Conservation (phyloP, 2,888 invertebrate species). For the Andricus quercusramuli region DNA sequence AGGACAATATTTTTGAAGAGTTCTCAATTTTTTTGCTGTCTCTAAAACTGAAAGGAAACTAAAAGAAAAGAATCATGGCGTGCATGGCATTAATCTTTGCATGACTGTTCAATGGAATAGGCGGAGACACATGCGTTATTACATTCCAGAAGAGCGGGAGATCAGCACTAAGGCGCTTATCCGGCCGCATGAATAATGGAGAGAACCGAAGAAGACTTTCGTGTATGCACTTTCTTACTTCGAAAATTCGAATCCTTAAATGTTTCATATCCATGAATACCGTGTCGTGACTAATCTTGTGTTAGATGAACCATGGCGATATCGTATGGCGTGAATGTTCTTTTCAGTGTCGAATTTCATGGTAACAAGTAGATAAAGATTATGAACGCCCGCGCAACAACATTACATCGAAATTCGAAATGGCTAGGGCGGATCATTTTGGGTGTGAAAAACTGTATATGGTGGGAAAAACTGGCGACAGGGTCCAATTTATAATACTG, state of each 20-base stretch:
- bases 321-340: constrained; percentile 45
- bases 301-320: constrained; percentile 54
- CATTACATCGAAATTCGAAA: constrained; percentile 53
- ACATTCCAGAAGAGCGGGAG: constrained; percentile 51
- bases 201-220: constrained; percentile 43
- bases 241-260: constrained; percentile 50
- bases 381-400: constrained; percentile 41
- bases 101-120: constrained; percentile 31
- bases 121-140: constrained; percentile 30
- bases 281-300: constrained; percentile 59
- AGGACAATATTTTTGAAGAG: constrained; percentile 19
- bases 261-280: constrained; percentile 54
- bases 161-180: constrained; percentile 62
- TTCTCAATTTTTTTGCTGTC: background rate
- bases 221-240: constrained; percentile 55
- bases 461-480: background rate
- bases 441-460: constrained; percentile 44
- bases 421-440: constrained; percentile 49
- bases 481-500: background rate
- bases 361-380: constrained; percentile 52
- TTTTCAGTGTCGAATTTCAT: constrained; percentile 45
- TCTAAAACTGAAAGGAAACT: background rate
- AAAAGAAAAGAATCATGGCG: constrained; percentile 24
- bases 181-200: constrained; percentile 58
- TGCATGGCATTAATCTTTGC: constrained; percentile 29